Conservation (phyloP, 2,797 vertebrate species). For the Neostethus bicornis region DNA sequence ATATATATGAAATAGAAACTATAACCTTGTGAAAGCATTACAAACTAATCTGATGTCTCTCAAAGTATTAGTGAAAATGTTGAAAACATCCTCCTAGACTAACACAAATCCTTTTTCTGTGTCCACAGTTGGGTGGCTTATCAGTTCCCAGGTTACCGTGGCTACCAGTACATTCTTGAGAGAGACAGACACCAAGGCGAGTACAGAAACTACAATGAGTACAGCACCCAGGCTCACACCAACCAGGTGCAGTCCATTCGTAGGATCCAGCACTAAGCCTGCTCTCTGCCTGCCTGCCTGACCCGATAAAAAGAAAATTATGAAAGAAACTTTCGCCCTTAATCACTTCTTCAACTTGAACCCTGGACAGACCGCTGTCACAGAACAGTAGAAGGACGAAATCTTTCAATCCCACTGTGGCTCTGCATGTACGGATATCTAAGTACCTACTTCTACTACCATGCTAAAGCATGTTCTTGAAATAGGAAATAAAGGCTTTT, state of each 20-base stretch:
- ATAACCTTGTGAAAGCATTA: neutral
- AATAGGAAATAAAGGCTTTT: conserved; percentile 84
- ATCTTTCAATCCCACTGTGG: conserved; percentile 68
- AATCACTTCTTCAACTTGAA: conserved; percentile 37
- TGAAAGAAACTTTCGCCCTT: conserved; percentile 21
- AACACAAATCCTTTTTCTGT: neutral
- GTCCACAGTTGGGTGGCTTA: conserved; percentile 92
- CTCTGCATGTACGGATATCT: conserved; percentile 69
- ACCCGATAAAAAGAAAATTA: conserved; percentile 18
- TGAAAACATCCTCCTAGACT: neutral
- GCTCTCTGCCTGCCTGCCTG: conserved; percentile 43
- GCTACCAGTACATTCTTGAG: conserved; percentile 97
- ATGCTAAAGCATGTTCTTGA: conserved; percentile 72
- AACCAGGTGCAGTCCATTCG: conserved; percentile 98
- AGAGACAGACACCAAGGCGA: conserved; percentile 93
- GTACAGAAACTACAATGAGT: conserved; percentile 94
- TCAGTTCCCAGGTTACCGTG: conserved; percentile 96
- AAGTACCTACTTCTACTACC: conserved; percentile 61
- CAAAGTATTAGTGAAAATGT: neutral
- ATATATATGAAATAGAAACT: too few species aligned
- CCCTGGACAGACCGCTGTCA: conserved; percentile 55
- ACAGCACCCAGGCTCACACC: conserved; percentile 94
- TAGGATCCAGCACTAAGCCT: conserved; percentile 91
- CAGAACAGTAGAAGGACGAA: conserved; percentile 64
- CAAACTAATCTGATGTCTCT: neutral